These are phyloP conservation scores for Caenorhabditis wallacei DNA, from an alignment of 2,888 invertebrate genomes.

Conservation along the genomic window DNA sequence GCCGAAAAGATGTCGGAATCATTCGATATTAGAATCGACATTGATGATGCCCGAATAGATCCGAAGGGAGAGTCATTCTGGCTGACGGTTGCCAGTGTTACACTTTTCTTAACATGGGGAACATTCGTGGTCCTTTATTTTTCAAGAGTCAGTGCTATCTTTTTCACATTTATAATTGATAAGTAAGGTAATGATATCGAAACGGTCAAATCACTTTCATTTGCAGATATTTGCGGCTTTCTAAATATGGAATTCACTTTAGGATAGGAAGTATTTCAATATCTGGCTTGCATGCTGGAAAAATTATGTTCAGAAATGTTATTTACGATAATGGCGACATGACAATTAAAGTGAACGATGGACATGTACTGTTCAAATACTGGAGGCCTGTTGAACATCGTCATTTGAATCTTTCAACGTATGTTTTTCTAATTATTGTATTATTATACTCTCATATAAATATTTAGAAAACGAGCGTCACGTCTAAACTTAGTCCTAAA, in stretches of 20 bases:
- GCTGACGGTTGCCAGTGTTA: slow-evolving; percentile 66
- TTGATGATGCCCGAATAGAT: slow-evolving; percentile 42
- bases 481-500: slow-evolving; percentile 86
- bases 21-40: slow-evolving; percentile 46
- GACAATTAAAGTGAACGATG: slow-evolving; percentile 94
- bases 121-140: slow-evolving; percentile 77
- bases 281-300: slow-evolving; percentile 93
- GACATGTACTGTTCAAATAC: slow-evolving; percentile 97
- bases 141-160: slow-evolving; percentile 73
- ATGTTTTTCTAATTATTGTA: neutral
- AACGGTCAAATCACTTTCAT: neutral
- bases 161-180: slow-evolving; percentile 75
- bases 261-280: slow-evolving; percentile 91
- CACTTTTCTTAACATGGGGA: slow-evolving; percentile 75
- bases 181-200: slow-evolving; percentile 54
- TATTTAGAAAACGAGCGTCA: slow-evolving; percentile 87
- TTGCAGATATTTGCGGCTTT: slow-evolving; percentile 68
- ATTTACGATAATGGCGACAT: slow-evolving; percentile 95
- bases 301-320: slow-evolving; percentile 95
- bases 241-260: slow-evolving; percentile 70
- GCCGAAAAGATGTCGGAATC: slow-evolving; percentile 45
- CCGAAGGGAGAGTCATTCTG: slow-evolving; percentile 49
- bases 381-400: slow-evolving; percentile 90
- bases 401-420: slow-evolving; percentile 60
- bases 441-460: neutral